Percentiles rank a stretch among this genome's conserved stretches.
These are phyloP conservation scores for Charina bottae DNA, from an alignment of 2,113 vertebrate species.

Conservation along the genomic window DNA sequence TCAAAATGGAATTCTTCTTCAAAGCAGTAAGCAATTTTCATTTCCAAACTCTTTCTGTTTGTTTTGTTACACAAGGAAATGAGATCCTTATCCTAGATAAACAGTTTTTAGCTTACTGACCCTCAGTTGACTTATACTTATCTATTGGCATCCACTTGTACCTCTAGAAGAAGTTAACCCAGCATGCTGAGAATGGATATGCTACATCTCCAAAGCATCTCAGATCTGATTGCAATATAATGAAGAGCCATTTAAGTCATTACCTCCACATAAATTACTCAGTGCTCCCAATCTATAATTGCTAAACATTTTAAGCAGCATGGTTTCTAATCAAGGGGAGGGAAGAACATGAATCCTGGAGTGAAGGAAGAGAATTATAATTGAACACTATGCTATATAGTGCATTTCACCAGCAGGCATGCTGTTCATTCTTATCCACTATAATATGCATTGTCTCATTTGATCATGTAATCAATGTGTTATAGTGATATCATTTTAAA, in stretches of 20 bases:
- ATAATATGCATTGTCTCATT: neutral
- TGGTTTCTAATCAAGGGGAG: constrained; percentile 69
- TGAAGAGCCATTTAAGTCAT: constrained; percentile 75
- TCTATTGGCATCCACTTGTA: constrained; percentile 43
- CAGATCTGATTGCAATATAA: constrained; percentile 72
- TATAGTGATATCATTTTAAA: neutral
- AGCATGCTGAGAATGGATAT: constrained; percentile 52
- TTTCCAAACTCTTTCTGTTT: constrained; percentile 21
- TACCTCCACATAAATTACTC: constrained; percentile 74
- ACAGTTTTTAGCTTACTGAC: constrained; percentile 10
- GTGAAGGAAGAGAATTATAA: constrained; percentile 53
- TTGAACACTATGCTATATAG: neutral
- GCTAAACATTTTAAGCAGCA: constrained; percentile 65
- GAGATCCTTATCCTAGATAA: neutral
- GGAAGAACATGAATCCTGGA: constrained; percentile 52
- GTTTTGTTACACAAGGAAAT: neutral
- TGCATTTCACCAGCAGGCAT: constrained; percentile 23
- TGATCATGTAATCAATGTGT: constrained; percentile 1
- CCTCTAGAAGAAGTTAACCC: constrained; percentile 43
- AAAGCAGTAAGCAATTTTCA: neutral
- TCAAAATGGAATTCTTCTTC: neutral
- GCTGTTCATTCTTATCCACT: constrained; percentile 36
- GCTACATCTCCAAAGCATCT: constrained; percentile 62
- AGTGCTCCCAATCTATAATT: constrained; percentile 67
- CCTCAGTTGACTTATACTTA: constrained; percentile 1